Evolutionary conservation across 92 coral and sea anemone species (phyloP), one percentile per base, ranked within the genome.

Genomic region (Epizoanthus scotinus): DNA sequence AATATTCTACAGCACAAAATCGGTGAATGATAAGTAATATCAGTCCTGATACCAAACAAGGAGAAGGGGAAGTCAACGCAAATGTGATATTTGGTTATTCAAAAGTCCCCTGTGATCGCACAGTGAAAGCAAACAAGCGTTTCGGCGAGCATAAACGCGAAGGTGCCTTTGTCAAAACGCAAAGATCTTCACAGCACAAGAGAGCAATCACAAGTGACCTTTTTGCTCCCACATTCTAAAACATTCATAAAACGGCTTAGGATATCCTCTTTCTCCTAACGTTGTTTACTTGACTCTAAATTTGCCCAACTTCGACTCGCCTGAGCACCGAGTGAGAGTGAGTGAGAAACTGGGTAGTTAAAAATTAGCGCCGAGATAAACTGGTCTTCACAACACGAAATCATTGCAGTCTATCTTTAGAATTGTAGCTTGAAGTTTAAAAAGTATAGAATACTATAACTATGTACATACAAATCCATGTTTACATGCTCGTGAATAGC

Each of bases 191-290:
- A 29, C 72, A 54, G 44, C 54, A 29, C 72, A 54, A 58, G 69
- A 60, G 79, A 82, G 77, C 86, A 65, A 68, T 75, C 83, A 84
- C 81, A 79, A 72, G 49, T 91, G 93, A 91, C 96, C 96, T 89
- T 71, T 91, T 73, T 89, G 92, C 91, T 91, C 96, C 89, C 86
- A 44, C 42, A 81, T 82, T 66, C 71, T 52, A 80, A 78, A 82
- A 72, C 78, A 85, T 87, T 75, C 83, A 81, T 87, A 85, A 79
- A 91, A 78, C 70, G 53, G 71, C 47, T 36, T 65, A 67, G 89
- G 86, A 86, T 81, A 91, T 86, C 92, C 86, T 79, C 91, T 82
- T 74, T 60, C 85, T 55, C 42, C 25, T 67, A 77, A 67, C 58
- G 79, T 21, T 81, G 82, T 91, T 88, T 78, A 86, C 81, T 64